Percentiles rank a stretch among this genome's conserved stretches.
These are phyloP conservation scores for Anthrax anthrax DNA, from an alignment of 2,888 invertebrate species.

Conservation along the genomic window DNA sequence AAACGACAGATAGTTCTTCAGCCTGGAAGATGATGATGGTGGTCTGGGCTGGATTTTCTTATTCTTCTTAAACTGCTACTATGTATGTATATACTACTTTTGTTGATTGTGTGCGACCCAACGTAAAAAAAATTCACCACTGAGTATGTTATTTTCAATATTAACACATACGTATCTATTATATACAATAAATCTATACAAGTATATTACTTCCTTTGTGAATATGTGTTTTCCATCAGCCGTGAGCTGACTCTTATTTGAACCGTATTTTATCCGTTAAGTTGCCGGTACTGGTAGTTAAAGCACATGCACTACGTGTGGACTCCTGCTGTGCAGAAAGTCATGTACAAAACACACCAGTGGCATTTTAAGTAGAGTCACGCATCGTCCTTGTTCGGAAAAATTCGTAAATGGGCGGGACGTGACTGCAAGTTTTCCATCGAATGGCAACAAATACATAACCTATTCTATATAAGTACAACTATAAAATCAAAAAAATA, in stretches of 20 bases:
- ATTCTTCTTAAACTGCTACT: neutral
- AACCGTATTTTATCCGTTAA: neutral
- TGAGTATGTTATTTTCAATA: neutral
- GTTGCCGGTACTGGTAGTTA: neutral
- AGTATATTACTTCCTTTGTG: no score
- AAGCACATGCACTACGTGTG: neutral
- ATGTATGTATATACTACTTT: neutral
- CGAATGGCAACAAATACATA: conserved; percentile 19
- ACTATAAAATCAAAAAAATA: neutral
- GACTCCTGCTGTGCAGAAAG: conserved; percentile 15
- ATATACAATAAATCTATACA: no score
- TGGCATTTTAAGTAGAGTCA: conserved; percentile 37
- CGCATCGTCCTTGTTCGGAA: conserved; percentile 22
- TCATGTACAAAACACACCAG: conserved; percentile 36
- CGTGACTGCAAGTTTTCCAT: conserved; percentile 30
- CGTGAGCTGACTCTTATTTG: neutral
- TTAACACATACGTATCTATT: no score
- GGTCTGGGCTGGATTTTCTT: conserved; percentile 5
- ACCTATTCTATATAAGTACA: conserved; percentile 1
- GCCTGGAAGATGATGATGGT: neutral
- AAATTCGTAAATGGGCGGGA: conserved; percentile 36
- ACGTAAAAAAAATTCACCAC: neutral
- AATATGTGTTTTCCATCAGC: neutral
- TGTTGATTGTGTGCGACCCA: neutral
- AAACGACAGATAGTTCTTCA: neutral